Evolutionary conservation across 2,113 vertebrate species (phyloP).

Genomic region (Ondatra zibethicus): DNA sequence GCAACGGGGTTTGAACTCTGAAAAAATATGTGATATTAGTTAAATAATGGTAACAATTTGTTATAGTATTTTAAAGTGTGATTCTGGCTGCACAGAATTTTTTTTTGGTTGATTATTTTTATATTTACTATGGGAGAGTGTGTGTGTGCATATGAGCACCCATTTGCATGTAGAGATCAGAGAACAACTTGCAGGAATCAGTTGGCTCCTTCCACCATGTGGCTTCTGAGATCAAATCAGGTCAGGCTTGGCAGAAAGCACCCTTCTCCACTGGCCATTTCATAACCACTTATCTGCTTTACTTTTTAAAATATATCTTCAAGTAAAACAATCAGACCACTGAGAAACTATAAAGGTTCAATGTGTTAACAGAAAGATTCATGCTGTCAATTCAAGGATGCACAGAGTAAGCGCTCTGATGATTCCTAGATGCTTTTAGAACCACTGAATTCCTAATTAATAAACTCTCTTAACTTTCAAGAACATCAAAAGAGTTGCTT

Average conservation of each 20-base stretch:
- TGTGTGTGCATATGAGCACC: neutral
- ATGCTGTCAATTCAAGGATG: neutral
- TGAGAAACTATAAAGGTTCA: constrained; percentile 8
- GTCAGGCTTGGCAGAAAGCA: neutral
- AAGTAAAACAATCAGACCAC: neutral
- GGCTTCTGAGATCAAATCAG: neutral
- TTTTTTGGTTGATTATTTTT: neutral
- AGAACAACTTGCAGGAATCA: neutral
- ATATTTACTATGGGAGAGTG: neutral
- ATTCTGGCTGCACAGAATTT: constrained; percentile 33
- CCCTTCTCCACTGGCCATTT: neutral
- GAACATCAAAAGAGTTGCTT: constrained; percentile 54
- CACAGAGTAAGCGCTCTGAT: constrained; percentile 29
- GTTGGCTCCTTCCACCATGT: neutral
- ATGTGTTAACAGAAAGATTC: neutral
- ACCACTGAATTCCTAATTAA: neutral
- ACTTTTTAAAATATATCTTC: neutral
- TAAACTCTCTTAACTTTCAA: constrained; percentile 39
- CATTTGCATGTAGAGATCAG: neutral
- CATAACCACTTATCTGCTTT: neutral
- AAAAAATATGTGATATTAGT: constrained; percentile 4
- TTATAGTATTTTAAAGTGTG: constrained; percentile 39
- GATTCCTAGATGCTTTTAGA: neutral
- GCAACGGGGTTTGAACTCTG: neutral
- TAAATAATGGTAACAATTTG: constrained; percentile 25